These are phyloP conservation scores for Drosophila teissieri DNA, from an alignment of 1,140 invertebrate genomes.

Conservation along the genomic window DNA sequence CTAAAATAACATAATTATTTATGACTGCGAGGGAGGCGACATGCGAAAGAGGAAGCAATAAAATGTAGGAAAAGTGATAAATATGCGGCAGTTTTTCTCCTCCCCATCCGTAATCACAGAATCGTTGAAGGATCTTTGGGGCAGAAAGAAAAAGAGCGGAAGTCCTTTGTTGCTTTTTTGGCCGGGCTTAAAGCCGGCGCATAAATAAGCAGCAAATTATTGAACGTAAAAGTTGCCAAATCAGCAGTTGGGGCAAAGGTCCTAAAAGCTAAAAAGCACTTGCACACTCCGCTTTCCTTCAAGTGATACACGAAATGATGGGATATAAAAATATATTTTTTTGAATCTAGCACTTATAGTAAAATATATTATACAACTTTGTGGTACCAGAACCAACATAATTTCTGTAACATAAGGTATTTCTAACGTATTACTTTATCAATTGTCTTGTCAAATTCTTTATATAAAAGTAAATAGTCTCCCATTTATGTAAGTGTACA, in stretches of 20 bases:
- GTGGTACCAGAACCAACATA: no score
- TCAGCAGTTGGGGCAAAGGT: conserved; percentile 50
- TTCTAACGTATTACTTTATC: no score
- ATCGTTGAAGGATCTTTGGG: conserved; percentile 15
- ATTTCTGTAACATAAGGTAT: no score
- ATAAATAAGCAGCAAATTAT: conserved; percentile 75
- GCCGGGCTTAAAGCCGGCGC: conserved; percentile 47
- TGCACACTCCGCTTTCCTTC: background rate
- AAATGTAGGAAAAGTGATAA: conserved; percentile 56
- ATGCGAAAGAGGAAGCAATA: conserved; percentile 61
- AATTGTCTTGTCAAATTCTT: no score
- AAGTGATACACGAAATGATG: no score
- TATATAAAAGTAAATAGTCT: background rate
- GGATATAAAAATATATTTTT: no score
- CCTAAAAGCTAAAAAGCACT: background rate
- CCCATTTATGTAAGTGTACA: background rate
- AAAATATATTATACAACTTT: no score
- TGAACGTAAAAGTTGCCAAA: conserved; percentile 70
- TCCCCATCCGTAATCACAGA: conserved; percentile 36
- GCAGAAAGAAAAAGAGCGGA: conserved; percentile 37
- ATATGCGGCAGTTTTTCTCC: conserved; percentile 33
- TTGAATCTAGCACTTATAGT: no score
- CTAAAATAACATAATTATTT: conserved; percentile 82
- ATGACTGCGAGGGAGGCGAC: conserved; percentile 51
- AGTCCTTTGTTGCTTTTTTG: conserved; percentile 61